These are phyloP conservation scores for Eutolmus rufibarbis DNA, from an alignment of 2,888 invertebrate species.

Conservation along the genomic window DNA sequence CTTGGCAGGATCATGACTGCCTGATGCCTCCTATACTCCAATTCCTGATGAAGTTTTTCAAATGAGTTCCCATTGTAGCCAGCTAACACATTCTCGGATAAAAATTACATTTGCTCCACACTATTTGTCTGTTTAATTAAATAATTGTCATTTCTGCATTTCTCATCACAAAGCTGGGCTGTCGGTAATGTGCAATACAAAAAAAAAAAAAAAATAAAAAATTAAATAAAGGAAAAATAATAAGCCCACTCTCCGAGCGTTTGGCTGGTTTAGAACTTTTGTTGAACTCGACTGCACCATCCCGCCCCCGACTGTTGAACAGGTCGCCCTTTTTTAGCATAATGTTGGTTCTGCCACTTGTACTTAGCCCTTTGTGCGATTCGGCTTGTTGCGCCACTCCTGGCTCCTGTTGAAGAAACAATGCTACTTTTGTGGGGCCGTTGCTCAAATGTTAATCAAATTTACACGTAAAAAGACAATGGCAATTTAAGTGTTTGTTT, in stretches of 20 bases:
- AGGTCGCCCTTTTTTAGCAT: not conserved
- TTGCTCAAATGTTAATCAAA: not conserved
- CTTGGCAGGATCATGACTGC: not conserved
- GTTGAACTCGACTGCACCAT: not conserved
- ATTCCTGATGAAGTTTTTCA: conserved; percentile 49
- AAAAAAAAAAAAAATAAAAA: too few species aligned
- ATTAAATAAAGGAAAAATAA: not conserved
- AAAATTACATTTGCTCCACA: conserved; percentile 34
- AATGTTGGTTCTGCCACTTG: not conserved
- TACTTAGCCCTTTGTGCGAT: not conserved
- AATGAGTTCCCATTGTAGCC: conserved; percentile 49
- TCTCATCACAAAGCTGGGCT: not conserved
- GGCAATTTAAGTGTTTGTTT: not conserved
- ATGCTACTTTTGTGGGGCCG: not conserved
- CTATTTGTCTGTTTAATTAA: conserved; percentile 36
- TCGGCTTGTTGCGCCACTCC: not conserved
- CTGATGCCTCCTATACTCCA: not conserved
- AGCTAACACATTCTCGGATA: conserved; percentile 42
- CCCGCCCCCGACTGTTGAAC: not conserved
- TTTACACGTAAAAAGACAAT: not conserved
- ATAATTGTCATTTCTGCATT: conserved; percentile 30
- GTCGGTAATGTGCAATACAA: conserved; percentile 6
- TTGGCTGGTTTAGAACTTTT: not conserved
- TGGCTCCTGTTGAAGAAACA: not conserved
- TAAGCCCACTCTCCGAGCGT: not conserved